Base-by-base conservation (phyloP, 2,113 vertebrate genomes). In the Mohoua ochrocephala region DNA sequence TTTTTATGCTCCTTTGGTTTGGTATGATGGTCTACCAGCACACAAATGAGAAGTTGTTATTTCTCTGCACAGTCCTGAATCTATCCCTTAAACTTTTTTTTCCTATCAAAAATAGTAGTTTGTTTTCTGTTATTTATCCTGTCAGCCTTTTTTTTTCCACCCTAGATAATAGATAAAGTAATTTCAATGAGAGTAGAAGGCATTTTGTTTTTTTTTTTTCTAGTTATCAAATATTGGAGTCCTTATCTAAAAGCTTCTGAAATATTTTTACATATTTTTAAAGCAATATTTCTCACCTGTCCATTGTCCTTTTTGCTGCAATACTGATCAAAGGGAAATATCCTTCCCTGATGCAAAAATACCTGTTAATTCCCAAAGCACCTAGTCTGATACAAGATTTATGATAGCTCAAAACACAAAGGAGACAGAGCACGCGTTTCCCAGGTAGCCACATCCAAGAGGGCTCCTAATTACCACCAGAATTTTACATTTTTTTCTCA, bases 161-260 rank as follows among this genome's bases (percentile, higher is more conserved):
- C 13, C 12, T 17, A 59, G 27, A 6, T 13, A 74, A 73, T 5
- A 77, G 28, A 56, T 42, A 39, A 68, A 74, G 14, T 22, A 8
- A 44, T 49, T 68, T 57, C 14, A 69, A 26, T 80, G 5, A 59
- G 2, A 52, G 9, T 7, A 41, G 45, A 64, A 84, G 10, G 17
- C 7, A 16, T n/a, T 1, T 1, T 3, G 3, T n/a, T n/a, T n/a
- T n/a, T n/a, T 3, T 30, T 70, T 44, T 21, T 27, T 12, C 19
- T 44, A 15, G 23, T 49, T 73, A 52, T 31, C 15, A 90, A 7
- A 57, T 75, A 67, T 9, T 31, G 3, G 5, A 10, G 8, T 83
- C 33, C 8, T 63, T 75, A 31, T 30, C 22, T 57, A 89, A 91
- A 77, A 41, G 9, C 26, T 79, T 64, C 24, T 89, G 23, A 81